These are phyloP conservation scores for Petrolisthes cinctipes DNA, from an alignment of 2,888 invertebrate genomes.

Conservation along the genomic window DNA sequence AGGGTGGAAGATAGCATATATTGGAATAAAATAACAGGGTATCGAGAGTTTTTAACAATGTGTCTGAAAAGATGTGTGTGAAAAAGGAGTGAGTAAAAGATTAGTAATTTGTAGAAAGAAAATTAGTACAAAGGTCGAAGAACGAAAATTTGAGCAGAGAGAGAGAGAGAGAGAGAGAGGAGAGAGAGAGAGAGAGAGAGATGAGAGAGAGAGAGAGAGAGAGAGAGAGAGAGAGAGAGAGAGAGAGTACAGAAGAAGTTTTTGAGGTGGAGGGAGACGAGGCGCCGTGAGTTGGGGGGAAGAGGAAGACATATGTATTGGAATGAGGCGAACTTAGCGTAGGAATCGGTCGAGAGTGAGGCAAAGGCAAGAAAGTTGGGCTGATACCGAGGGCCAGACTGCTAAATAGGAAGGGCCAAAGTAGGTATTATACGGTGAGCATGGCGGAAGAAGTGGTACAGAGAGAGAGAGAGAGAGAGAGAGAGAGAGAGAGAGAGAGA, in stretches of 20 bases:
- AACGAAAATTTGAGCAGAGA: neutral
- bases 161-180: neutral
- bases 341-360: conserved; percentile 3
- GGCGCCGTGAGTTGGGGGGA: neutral
- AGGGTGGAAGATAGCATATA: neutral
- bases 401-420: neutral
- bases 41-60: neutral
- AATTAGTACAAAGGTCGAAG: neutral
- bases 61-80: neutral
- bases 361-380: neutral
- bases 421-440: neutral
- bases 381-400: neutral
- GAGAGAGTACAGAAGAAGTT: neutral
- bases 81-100: neutral
- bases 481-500: neutral
- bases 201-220: neutral
- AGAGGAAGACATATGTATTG: conserved; percentile 4
- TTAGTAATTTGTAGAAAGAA: neutral
- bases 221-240: neutral
- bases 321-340: conserved; percentile 11
- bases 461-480: neutral
- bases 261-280: neutral
- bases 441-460: neutral
- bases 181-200: neutral
- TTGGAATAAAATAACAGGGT: neutral